Percentiles rank a stretch among this genome's conserved stretches.
Evolutionary conservation across 2,113 vertebrate species (phyloP).

Genomic region (Pholis gunnellus): DNA sequence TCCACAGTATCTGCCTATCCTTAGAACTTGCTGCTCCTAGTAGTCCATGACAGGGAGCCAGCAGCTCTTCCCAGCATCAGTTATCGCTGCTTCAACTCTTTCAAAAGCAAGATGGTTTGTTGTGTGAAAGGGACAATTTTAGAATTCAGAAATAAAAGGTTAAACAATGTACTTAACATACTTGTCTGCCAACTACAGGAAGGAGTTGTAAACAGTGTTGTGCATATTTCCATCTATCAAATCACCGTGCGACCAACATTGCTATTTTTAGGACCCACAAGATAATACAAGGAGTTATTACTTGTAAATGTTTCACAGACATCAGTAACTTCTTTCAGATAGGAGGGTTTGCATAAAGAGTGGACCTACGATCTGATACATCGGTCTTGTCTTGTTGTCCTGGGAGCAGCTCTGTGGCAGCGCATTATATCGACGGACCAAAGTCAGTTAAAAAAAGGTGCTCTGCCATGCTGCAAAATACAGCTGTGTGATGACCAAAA

Average conservation of each 20-base stretch:
- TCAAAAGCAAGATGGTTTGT: too few relatives aligned
- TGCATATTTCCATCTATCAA: background rate
- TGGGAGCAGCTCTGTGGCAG: slow-evolving; percentile 18
- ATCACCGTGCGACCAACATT: background rate
- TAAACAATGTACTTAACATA: background rate
- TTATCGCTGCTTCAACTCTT: background rate
- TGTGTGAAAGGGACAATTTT: background rate
- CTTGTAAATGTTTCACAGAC: background rate
- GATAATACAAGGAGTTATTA: background rate
- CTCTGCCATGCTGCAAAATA: background rate
- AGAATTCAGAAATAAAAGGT: background rate
- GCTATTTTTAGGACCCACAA: background rate
- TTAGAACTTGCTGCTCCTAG: background rate
- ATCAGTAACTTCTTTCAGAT: background rate
- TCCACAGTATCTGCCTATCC: background rate
- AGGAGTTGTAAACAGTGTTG: background rate
- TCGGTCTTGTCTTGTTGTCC: background rate
- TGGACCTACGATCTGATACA: background rate
- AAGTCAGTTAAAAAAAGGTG: background rate
- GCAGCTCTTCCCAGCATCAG: background rate
- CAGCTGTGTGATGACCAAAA: slow-evolving; percentile 5
- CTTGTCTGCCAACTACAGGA: background rate
- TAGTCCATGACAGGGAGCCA: background rate
- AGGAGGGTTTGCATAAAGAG: background rate
- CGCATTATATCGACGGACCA: slow-evolving; percentile 11